Base-by-base conservation (phyloP, 2,113 vertebrate species). In the Bos taurus region DNA sequence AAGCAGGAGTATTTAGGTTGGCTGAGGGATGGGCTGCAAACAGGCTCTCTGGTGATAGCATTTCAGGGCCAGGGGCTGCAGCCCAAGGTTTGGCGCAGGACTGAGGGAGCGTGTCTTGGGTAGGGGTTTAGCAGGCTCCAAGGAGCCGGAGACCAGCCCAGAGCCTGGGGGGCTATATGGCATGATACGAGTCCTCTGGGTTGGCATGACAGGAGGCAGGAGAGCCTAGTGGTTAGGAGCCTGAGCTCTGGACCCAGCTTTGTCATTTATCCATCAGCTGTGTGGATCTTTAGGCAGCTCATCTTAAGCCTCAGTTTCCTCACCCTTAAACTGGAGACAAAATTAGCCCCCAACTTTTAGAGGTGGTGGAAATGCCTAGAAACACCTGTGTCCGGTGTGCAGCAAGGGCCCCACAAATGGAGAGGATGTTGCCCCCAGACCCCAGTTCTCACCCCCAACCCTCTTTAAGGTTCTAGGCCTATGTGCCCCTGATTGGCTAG, bases 1-100 rank as follows among this genome's bases (percentile, higher is more conserved):
- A 99, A 99, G 98, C 99, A 99, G 97, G 99, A 99, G 81, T 99
- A 99, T 96, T 99, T 99, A 98, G 99, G 99, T 99, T 98, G 98
- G 98, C 97, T 95, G 64, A 83, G 74, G 92, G 50, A 16, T 48
- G 25, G 60, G 6, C 52, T 64, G 91, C 87, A 50, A 60, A 50
- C 95, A 77, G 40, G 19, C 6, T 59, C 17, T 59, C 90, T 82
- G n/a, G 46, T 50, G 74, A 85, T 16, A 16, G 92, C 57, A 60
- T 5, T 17, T 92, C n/a, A 52, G 78, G 88, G 28, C 91, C 6
- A 28, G 74, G 50, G 43, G 64, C 80, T 83, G 36, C 2, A 67
- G 93, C 81, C 7, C 30, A 52, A 36, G 43, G 40, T 71, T 83
- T 52, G 17, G 26, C 19, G 48, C 59, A 40, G 78, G 46, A 25